Evolutionary conservation across 2,797 vertebrate species (phyloP), one percentile per base, ranked within the genome.

Genomic region (Ataeniobius toweri): DNA sequence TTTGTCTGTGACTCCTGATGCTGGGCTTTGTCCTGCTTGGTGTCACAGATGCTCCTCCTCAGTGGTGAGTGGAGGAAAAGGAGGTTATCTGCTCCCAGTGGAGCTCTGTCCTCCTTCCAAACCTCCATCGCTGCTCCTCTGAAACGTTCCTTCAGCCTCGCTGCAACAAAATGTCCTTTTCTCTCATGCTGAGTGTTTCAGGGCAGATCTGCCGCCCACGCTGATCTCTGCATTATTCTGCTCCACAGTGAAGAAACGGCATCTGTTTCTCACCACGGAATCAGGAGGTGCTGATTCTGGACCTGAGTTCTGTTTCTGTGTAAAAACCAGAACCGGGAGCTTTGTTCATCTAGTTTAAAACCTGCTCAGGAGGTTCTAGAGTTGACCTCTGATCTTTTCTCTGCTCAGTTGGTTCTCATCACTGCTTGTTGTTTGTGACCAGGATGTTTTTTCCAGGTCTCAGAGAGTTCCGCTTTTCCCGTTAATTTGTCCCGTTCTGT

Each of bases 21-120:
- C 14, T 50, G 44, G 74, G 51, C 0, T 80, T 26, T 58, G 74
- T 6, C 74, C 76, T 71, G 61, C 44, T 68, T 48, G 36, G 56
- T 41, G 79, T 50, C 36, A 78, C 61, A 41, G 78, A 73, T 68
- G 18, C 70, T 2, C 20, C 71, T 71, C 41, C 56, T 39, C 46
- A 72, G 70, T 75, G 75, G 75, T 71, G 44, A 79, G 77, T 24
- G 44, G 51, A 78, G 74, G 59, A 71, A 80, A 84, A 80, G 56
- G 68, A 83, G 88, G 86, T 86, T 80, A 87, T 88, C 82, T 83
- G 50, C 44, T 88, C 84, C 83, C 85, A 14, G 73, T 16, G 77
- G 89, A 65, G 61, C 81, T 73, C 73, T 80, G 41, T 67, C 71
- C 65, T 58, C 80, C 24, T 2, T 75, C n/a, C 41, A 12, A 31